A percentile compares a stretch with the other conserved stretches of the same genome.
Evolutionary conservation across 2,113 vertebrate species (phyloP).

Genomic region (Urocolius indicus): DNA sequence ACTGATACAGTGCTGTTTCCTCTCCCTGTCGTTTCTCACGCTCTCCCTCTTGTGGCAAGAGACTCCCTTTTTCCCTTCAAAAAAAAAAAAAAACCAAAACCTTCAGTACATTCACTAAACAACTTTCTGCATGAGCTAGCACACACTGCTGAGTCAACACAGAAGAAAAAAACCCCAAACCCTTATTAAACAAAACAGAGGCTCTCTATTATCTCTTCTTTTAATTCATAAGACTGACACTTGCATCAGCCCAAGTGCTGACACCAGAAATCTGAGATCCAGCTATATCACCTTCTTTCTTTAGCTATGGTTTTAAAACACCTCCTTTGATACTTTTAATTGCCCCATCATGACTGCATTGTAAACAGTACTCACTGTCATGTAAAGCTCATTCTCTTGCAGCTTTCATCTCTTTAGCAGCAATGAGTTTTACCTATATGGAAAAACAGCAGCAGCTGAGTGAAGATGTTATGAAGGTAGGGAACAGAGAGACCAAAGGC

Average conservation of each 20-base stretch:
- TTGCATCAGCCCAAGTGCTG: neutral
- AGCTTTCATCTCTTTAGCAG: neutral
- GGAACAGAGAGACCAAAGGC: neutral
- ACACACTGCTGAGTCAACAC: neutral
- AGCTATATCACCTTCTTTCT: neutral
- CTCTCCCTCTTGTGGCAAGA: slow-evolving; percentile 61
- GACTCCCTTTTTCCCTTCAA: neutral
- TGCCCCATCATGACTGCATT: neutral
- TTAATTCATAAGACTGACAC: neutral
- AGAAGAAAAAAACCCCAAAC: neutral
- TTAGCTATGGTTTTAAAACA: neutral
- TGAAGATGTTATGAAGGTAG: neutral
- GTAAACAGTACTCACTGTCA: neutral
- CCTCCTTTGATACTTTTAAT: neutral
- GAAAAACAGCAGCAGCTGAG: neutral
- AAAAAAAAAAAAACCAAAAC: neutral
- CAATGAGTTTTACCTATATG: neutral
- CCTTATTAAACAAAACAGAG: neutral
- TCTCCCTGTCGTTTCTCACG: neutral
- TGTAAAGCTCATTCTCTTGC: neutral
- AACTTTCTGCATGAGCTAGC: neutral
- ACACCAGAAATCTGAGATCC: neutral
- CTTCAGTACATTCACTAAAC: neutral
- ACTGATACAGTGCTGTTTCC: neutral
- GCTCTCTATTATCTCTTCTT: neutral